A percentile compares a stretch with the other conserved stretches of the same genome.
Conservation (phyloP, 2,113 vertebrate genomes). For the Strigops habroptila region DNA sequence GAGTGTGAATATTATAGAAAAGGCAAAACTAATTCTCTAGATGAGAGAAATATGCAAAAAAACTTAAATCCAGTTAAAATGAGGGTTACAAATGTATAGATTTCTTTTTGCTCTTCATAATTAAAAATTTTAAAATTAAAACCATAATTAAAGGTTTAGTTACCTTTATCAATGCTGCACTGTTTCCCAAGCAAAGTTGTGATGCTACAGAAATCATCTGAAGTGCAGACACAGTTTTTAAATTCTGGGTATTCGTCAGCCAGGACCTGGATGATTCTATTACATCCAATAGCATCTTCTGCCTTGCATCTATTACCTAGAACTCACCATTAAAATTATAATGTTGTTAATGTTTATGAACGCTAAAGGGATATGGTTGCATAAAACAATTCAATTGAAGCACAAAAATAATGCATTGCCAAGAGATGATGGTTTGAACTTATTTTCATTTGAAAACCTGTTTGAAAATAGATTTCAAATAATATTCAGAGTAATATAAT, state of each 20-base stretch:
- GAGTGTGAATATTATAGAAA: background rate
- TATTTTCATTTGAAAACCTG: background rate
- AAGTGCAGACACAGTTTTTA: conserved; percentile 77
- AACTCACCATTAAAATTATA: conserved; percentile 52
- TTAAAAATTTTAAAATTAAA: background rate
- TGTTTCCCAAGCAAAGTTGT: conserved; percentile 67
- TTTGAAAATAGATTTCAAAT: background rate
- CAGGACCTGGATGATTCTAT: conserved; percentile 73
- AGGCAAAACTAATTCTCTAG: background rate
- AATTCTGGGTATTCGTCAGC: conserved; percentile 71
- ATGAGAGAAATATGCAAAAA: background rate
- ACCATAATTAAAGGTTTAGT: background rate
- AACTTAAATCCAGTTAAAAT: background rate
- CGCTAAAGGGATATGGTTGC: background rate
- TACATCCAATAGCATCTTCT: conserved; percentile 74
- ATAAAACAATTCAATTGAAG: conserved; percentile 23
- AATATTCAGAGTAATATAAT: background rate
- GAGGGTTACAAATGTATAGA: background rate
- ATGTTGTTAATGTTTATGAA: conserved; percentile 10
- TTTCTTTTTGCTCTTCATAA: background rate
- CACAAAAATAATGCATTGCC: background rate
- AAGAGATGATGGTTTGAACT: background rate
- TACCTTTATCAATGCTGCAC: conserved; percentile 80
- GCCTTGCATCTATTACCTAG: conserved; percentile 79
- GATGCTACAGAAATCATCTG: conserved; percentile 70